Evolutionary conservation across 92 coral and sea anemone genomes (phyloP).

Genomic region (Meandrina meandrites): DNA sequence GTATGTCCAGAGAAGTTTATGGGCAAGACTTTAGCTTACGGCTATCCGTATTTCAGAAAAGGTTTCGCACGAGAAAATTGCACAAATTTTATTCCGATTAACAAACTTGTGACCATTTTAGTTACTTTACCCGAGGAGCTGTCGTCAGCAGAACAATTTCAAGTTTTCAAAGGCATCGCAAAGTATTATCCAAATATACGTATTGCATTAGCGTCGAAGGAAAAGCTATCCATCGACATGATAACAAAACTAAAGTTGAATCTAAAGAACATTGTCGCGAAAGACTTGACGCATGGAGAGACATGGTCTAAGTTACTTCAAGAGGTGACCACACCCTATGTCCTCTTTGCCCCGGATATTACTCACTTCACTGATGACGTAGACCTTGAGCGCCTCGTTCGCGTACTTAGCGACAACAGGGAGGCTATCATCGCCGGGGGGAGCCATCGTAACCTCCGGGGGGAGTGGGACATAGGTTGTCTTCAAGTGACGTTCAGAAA

Average conservation of each 20-base stretch:
- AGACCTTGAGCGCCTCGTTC: constrained; percentile 57
- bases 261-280: constrained; percentile 5
- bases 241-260: constrained; percentile 13
- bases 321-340: constrained; percentile 60
- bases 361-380: constrained; percentile 68
- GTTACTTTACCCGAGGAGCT: constrained; percentile 54
- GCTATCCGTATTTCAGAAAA: constrained; percentile 91
- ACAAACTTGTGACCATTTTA: constrained; percentile 68
- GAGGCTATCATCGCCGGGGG: constrained; percentile 85
- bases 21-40: constrained; percentile 77
- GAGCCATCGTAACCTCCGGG: constrained; percentile 76
- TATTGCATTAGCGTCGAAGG: constrained; percentile 6
- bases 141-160: constrained; percentile 31
- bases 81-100: constrained; percentile 63
- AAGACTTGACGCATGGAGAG: constrained; percentile 32
- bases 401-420: constrained; percentile 71
- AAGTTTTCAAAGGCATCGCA: constrained; percentile 21
- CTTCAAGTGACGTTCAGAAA: constrained; percentile 80
- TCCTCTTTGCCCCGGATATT: constrained; percentile 55
- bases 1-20: constrained; percentile 92
- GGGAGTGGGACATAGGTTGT: constrained; percentile 96
- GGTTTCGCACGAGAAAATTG: constrained; percentile 85
- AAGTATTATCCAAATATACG: constrained; percentile 1
- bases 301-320: constrained; percentile 47
- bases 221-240: neutral